Base-by-base conservation (phyloP, 2,797 vertebrate species). In the Hippopotamyrus pictus region DNA sequence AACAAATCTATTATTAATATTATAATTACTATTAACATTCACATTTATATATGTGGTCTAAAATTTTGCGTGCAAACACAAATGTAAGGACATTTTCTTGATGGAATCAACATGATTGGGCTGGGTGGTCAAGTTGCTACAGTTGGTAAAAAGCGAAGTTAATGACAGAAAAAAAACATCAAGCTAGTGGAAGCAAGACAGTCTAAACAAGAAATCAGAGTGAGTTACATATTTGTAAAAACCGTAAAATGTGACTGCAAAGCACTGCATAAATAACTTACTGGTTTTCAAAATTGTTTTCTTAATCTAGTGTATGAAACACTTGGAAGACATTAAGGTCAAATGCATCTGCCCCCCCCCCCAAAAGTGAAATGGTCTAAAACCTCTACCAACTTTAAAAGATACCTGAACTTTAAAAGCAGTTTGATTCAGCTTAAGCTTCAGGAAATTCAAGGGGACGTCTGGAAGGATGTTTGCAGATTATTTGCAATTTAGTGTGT, bases 321-420 rank as follows among this genome's bases (percentile, higher is more conserved):
- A 65, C 25, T 65, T 29, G 22, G 62, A 65, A 11, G 62, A 65
- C 62, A 12, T 65, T 33, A 65, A 11, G 25, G 25, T 65, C 62
- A 65, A 65, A 29, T 29, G 9, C 25, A 5, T 29, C 25, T 65
- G 62, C 22, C 3, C 22, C 25, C 25, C 62, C 19, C 54, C 54
- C 37, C 3, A 41, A 0, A 59, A 22, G 6, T 62, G 8, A 62
- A 62, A 62, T 62, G 22, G n/a, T 25, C 59, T 62, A 25, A 3
- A 62, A 62, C 7, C 3, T 22, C 8, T 22, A 62, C 94, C 96
- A 59, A 59, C 54, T 22, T 59, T 92, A 95, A 95, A 95, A 95
- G 94, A 96, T 96, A 95, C 96, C 95, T 93, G 94, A 96, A 96
- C 94, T 95, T 96, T 95, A 94, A 96, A 96, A 96, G 95, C 93